A percentile compares a stretch with the other conserved stretches of the same genome.
Evolutionary conservation across 2,113 vertebrate genomes (phyloP).

Genomic region (Bambusicola thoracicus): DNA sequence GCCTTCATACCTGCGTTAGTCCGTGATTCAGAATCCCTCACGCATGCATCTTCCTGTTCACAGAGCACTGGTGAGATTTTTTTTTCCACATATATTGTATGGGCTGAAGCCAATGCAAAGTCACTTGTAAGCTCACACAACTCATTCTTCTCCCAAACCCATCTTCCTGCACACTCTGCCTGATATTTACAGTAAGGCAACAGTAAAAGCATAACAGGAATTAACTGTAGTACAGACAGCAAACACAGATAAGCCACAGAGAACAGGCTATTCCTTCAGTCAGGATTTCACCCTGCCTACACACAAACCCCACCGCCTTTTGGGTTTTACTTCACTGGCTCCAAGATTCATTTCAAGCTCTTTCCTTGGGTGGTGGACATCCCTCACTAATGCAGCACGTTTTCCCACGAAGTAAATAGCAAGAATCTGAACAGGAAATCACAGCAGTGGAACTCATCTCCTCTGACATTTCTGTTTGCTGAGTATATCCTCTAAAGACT

Average conservation of each 20-base stretch:
- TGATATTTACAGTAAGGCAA: neutral
- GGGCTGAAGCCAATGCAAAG: neutral
- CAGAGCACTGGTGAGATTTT: neutral
- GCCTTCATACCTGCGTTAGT: neutral
- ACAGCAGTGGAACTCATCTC: neutral
- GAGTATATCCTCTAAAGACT: neutral
- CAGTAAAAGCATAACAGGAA: neutral
- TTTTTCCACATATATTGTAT: neutral
- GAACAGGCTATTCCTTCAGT: neutral
- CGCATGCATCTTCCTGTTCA: neutral
- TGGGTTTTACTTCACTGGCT: neutral
- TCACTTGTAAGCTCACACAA: neutral
- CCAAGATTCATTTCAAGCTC: neutral
- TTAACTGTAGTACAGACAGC: neutral
- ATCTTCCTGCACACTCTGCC: neutral
- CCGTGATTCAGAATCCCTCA: neutral
- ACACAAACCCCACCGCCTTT: neutral
- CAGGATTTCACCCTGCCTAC: neutral
- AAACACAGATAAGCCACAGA: neutral
- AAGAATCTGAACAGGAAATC: neutral
- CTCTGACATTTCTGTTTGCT: neutral
- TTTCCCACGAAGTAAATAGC: neutral
- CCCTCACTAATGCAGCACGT: neutral
- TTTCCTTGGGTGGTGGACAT: neutral
- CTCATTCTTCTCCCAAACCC: neutral